Evolutionary conservation across 2,113 vertebrate species (phyloP).

Genomic region (Paradoxurus hermaphroditus): DNA sequence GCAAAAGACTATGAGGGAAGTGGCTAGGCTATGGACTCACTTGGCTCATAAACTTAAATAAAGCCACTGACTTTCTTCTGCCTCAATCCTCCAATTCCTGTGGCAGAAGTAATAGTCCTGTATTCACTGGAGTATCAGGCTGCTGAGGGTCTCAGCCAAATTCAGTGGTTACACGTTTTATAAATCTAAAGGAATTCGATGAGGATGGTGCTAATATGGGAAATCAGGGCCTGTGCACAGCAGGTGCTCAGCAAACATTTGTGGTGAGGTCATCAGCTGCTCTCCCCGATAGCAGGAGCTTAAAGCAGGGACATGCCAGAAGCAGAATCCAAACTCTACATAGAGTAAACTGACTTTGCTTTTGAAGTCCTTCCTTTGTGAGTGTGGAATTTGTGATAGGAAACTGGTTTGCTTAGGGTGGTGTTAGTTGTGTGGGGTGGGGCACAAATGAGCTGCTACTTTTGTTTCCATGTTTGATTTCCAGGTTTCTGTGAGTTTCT

Average conservation of each 20-base stretch:
- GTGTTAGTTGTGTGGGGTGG: background rate
- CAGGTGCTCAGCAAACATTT: background rate
- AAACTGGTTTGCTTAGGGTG: constrained; percentile 19
- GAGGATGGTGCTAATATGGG: background rate
- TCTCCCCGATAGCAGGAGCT: background rate
- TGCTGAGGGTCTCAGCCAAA: background rate
- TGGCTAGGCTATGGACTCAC: background rate
- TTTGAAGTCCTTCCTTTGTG: constrained; percentile 58
- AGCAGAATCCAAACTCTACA: background rate
- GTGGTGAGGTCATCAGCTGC: background rate
- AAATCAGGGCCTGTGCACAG: background rate
- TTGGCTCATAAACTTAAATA: background rate
- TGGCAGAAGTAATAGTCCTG: background rate
- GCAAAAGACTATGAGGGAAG: background rate
- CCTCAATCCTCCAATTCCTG: background rate
- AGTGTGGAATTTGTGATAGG: constrained; percentile 30
- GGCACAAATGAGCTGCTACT: constrained; percentile 6
- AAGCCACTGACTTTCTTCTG: background rate
- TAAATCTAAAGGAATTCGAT: background rate
- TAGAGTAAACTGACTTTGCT: background rate
- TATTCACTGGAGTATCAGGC: background rate
- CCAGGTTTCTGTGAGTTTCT: constrained; percentile 66
- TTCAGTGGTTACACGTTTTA: background rate
- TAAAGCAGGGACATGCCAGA: background rate
- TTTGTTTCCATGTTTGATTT: constrained; percentile 73